phyloP scores from a whole-genome alignment of 2,888 invertebrate species.

The Achlya flavicornis region DNA sequence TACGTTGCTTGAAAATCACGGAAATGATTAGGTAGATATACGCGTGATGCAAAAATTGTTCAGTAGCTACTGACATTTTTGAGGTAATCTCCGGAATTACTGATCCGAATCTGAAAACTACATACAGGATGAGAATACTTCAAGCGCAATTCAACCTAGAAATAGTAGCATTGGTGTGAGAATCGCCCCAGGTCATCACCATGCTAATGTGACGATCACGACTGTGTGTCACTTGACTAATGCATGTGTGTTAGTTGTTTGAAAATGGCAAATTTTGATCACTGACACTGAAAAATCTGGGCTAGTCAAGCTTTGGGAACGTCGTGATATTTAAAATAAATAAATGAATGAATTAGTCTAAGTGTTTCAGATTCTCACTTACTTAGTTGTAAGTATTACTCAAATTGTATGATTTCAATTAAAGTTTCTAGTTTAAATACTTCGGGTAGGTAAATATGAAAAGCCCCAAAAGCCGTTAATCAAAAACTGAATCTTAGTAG shows the following conservation, averaged over 20 bases:
- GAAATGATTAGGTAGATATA: background rate
- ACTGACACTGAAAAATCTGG: slow-evolving; percentile 5
- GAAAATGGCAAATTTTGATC: slow-evolving; percentile 13
- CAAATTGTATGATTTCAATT: too few species aligned
- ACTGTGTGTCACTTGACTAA: slow-evolving; percentile 26
- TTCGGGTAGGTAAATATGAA: too few species aligned
- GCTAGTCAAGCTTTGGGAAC: slow-evolving; percentile 3
- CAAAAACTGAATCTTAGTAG: too few species aligned
- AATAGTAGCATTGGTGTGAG: slow-evolving; percentile 56
- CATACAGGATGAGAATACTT: slow-evolving; percentile 27
- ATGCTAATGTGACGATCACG: slow-evolving; percentile 56
- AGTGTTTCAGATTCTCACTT: too few species aligned
- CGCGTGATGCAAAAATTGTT: background rate
- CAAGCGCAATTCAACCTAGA: slow-evolving; percentile 44
- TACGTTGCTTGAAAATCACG: background rate
- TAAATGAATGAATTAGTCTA: background rate
- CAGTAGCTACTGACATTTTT: background rate
- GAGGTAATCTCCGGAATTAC: too few species aligned
- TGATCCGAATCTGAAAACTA: too few species aligned
- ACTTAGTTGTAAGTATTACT: too few species aligned
- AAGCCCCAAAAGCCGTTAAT: too few species aligned
- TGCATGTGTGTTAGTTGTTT: slow-evolving; percentile 16
- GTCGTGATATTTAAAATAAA: background rate
- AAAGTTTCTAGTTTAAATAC: too few species aligned
- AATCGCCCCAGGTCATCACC: slow-evolving; percentile 49